Evolutionary conservation across 1,140 invertebrate species (phyloP).

Genomic region (Neodiprion pinetum): DNA sequence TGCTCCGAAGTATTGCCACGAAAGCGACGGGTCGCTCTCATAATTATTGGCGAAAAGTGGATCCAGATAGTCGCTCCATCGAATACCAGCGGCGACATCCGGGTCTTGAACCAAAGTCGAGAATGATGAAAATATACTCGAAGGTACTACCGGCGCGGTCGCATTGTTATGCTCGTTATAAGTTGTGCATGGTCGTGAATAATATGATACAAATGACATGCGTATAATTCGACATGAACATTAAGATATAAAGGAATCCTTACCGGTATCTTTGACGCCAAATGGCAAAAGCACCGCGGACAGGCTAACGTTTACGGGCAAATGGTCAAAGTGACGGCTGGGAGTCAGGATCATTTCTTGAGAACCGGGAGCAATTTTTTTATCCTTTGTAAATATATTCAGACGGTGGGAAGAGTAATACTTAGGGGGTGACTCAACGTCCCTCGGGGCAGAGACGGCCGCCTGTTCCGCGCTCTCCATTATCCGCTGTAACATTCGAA

Average conservation of each 20-base stretch:
- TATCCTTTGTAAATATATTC: constrained; percentile 75
- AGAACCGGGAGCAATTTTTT: constrained; percentile 69
- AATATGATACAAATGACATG: neutral
- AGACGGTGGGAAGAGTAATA: constrained; percentile 78
- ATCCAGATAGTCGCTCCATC: constrained; percentile 92
- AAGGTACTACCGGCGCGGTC: too few relatives aligned
- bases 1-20: constrained; percentile 97
- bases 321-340: constrained; percentile 81
- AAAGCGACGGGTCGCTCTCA: constrained; percentile 87
- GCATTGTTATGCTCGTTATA: too few relatives aligned
- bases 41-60: constrained; percentile 91
- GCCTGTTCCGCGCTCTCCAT: constrained; percentile 89
- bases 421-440: constrained; percentile 56
- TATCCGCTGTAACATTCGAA: constrained; percentile 70
- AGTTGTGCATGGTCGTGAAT: neutral
- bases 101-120: constrained; percentile 64
- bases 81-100: constrained; percentile 84
- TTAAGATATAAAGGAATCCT: constrained; percentile 28
- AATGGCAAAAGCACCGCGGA: constrained; percentile 91
- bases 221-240: neutral
- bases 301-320: constrained; percentile 83
- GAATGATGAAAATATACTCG: neutral
- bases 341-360: constrained; percentile 72
- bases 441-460: constrained; percentile 72
- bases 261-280: constrained; percentile 82